These are phyloP conservation scores for Pteruthius melanotis DNA, from an alignment of 2,113 vertebrate genomes.

Conservation along the genomic window DNA sequence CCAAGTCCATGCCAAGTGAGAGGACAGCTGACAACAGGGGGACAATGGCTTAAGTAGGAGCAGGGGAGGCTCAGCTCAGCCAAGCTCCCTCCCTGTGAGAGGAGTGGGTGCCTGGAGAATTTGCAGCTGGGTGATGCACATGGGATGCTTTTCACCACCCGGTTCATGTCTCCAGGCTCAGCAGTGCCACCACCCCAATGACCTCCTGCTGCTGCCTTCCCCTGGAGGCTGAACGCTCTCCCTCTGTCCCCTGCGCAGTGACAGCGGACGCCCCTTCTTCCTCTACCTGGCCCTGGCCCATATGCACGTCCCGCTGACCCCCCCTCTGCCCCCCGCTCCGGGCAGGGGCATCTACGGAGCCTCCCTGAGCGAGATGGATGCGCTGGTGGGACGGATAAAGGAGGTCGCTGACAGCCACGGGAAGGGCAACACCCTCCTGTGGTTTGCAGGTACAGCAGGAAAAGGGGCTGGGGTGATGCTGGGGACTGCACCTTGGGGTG, in stretches of 20 bases:
- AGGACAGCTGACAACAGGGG: accelerated
- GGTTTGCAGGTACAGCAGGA: constrained; percentile 84
- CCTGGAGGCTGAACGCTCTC: accelerated
- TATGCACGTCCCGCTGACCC: constrained; percentile 90
- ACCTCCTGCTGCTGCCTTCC: not conserved
- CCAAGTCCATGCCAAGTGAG: accelerated
- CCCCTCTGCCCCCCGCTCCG: not conserved
- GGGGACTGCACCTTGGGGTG: no score
- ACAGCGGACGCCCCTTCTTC: constrained; percentile 80
- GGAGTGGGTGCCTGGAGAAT: accelerated
- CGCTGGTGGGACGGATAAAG: constrained; percentile 82
- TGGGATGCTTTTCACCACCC: accelerated
- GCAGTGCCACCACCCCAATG: not conserved
- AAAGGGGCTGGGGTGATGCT: not conserved
- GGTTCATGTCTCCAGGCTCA: not conserved
- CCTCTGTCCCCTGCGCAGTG: constrained; percentile 48
- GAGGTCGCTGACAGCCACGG: constrained; percentile 60
- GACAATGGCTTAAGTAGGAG: not conserved
- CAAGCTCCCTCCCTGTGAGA: no score
- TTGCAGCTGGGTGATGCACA: accelerated
- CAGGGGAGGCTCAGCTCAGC: not conserved
- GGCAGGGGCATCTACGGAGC: constrained; percentile 65
- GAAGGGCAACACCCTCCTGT: constrained; percentile 82
- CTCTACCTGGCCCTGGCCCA: constrained; percentile 89
- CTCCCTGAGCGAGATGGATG: constrained; percentile 86